Percentiles rank a stretch among this genome's conserved stretches.
phyloP scores from a whole-genome alignment of 1,140 invertebrate genomes.

The Drosophila simulans region DNA sequence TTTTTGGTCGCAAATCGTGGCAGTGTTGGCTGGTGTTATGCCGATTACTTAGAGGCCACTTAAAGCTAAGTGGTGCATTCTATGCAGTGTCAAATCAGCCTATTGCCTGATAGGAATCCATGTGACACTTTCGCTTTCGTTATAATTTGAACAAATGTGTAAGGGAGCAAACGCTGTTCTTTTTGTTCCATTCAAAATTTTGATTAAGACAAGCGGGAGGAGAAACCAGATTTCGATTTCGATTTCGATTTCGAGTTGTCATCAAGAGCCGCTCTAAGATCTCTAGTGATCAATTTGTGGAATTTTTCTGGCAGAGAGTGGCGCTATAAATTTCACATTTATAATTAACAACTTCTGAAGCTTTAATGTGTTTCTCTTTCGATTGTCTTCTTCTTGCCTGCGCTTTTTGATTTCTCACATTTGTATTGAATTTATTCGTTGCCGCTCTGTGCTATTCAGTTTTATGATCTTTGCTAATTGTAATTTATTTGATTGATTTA shows the following conservation, averaged over 20 bases:
- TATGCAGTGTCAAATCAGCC: too few species aligned
- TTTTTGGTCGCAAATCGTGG: not conserved
- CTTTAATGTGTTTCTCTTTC: constrained; percentile 31
- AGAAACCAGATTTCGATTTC: constrained; percentile 62
- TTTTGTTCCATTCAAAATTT: constrained; percentile 43
- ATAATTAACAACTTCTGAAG: constrained; percentile 63
- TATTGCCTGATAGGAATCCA: too few species aligned
- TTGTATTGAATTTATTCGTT: constrained; percentile 25
- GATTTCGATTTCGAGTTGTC: constrained; percentile 50
- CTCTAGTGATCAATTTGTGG: constrained; percentile 68
- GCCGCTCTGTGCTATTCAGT: constrained; percentile 51
- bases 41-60: too few species aligned
- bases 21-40: not conserved
- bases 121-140: too few species aligned
- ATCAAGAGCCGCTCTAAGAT: constrained; percentile 21
- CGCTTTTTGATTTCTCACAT: constrained; percentile 40
- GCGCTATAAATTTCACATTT: constrained; percentile 73
- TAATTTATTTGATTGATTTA: constrained; percentile 83
- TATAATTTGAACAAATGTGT: constrained; percentile 53
- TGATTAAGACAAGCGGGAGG: constrained; percentile 65
- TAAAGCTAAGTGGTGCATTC: not conserved
- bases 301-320: constrained; percentile 51
- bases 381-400: constrained; percentile 20
- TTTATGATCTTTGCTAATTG: constrained; percentile 78
- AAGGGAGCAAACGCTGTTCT: constrained; percentile 51